These are phyloP conservation scores for Morpho helenor DNA, from an alignment of 2,888 invertebrate genomes.

Conservation along the genomic window DNA sequence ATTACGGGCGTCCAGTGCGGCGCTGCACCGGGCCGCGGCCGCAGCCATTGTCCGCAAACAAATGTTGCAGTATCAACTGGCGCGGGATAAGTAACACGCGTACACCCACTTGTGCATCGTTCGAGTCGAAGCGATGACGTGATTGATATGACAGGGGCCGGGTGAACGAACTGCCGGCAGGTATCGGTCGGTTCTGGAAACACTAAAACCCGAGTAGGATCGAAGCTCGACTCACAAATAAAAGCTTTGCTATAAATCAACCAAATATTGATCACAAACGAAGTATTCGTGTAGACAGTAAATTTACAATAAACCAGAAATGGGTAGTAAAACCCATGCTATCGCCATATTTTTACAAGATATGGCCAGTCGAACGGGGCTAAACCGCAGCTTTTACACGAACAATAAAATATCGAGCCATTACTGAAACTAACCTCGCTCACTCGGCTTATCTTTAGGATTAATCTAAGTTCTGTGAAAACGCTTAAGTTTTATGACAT, in stretches of 20 bases:
- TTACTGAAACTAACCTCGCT: conserved; percentile 21
- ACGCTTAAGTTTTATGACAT: conserved; percentile 53
- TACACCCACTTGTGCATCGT: conserved; percentile 29
- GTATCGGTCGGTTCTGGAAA: conserved; percentile 49
- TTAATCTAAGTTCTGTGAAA: conserved; percentile 70
- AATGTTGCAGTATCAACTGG: neutral
- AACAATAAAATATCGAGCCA: conserved; percentile 1
- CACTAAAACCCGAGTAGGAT: conserved; percentile 51
- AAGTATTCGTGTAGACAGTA: conserved; percentile 22
- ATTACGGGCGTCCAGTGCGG: conserved; percentile 45
- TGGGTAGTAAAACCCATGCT: conserved; percentile 36
- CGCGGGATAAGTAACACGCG: conserved; percentile 1
- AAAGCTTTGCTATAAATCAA: conserved; percentile 55
- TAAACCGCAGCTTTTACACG: neutral
- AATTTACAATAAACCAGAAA: conserved; percentile 51
- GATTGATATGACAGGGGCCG: conserved; percentile 44
- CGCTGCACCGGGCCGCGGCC: neutral
- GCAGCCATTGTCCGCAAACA: neutral
- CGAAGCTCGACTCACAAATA: conserved; percentile 44
- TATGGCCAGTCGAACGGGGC: neutral
- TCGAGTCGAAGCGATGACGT: conserved; percentile 35
- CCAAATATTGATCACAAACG: conserved; percentile 2
- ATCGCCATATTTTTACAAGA: neutral
- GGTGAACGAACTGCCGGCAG: conserved; percentile 53
- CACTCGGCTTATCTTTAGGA: conserved; percentile 51